Base-by-base conservation (phyloP, 2,113 vertebrate genomes). In the Trinectes maculatus region DNA sequence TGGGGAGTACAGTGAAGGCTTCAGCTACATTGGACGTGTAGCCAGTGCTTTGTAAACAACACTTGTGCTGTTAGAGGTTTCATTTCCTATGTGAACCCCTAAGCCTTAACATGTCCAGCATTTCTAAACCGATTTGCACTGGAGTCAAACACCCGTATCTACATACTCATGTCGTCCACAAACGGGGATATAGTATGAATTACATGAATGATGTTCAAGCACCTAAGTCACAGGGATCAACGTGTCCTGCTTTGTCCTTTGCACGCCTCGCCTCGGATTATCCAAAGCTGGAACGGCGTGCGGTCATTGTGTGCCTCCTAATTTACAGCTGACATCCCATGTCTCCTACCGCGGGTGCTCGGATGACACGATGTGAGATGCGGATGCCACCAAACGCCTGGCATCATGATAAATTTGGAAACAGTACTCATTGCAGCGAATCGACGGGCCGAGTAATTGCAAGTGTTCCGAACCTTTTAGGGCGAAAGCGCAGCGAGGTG, bases 311-410 rank as follows among this genome's bases (percentile, higher is more conserved):
- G 74, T 71, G 70, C 74, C 83, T 73, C 79, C 83, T 87, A 81
- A 86, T 82, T 85, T 83, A 84, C 83, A 82, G 79, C 89, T 86
- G 82, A 81, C 82, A 71, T 80, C 82, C 59, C 80, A 36, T 79
- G 74, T 74, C 71, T 74, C 86, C 78, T 65, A 82, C 80, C 67
- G 84, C 60, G 62, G 82, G 51, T 53, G 16, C 60, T 58, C n/a
- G 52, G 67, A 51, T 55, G 65, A 62, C 69, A 83, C 65, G 62
- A 72, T 37, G 74, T 60, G 60, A 66, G 70, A 75, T 69, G 31
- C 29, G 31, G 77, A 77, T 75, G 74, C 88, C 80, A 68, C 62
- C 42, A 59, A 73, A 78, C 54, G 80, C 40, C 67, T 42, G 56
- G 62, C 64, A 68, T 67, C 22, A 0, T 34, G 82, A 77, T 86